Base-by-base conservation (phyloP, 2,797 vertebrate genomes). In the Microcaecilia unicolor region DNA sequence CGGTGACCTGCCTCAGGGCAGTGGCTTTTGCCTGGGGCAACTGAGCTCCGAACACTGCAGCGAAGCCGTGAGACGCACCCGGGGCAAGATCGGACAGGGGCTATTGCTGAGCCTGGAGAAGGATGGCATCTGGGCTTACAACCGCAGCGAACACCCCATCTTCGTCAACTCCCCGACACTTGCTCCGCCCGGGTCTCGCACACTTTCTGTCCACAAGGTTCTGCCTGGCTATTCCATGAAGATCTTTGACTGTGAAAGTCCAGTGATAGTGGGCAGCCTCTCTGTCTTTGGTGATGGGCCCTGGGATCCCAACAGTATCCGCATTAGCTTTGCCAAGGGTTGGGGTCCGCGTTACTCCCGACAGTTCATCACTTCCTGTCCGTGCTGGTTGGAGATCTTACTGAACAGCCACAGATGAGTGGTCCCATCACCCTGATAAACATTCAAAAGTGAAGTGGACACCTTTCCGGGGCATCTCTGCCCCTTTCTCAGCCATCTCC, bases 251-350 rank as follows among this genome's bases (percentile, higher is more conserved):
- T 58, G 62, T 0, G 40, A 59, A 15, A 4, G 18, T 6, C 38
- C 1, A 0, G 17, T 18, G 12, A 15, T 11, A 0, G 2, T 9
- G 18, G 22, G 7, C 1, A 9, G 23, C 3, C 6, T 31, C 34
- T 8, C 11, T 3, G 26, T 28, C 1, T 22, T 34, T 0, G 36
- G 37, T 4, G 69, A 75, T 1, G 71, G 75, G 0, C 73, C 72
- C 7, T 67, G 30, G 0, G 74, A 78, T 14, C 42, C 38, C 13
- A 57, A 66, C 27, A 56, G 64, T 1, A 7, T 77, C 22, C 62
- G 57, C 4, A 69, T 78, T 51, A 78, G 75, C 38, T 78, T 78
- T 1, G 54, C 60, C 22, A 78, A 78, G 25, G 75, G 75, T 4
- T 78, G 74, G 75, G 74, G 74, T 3, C 58, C 60, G 3, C 55